phyloP scores from a whole-genome alignment of 1,140 invertebrate genomes.

The Bacillus rossius region DNA sequence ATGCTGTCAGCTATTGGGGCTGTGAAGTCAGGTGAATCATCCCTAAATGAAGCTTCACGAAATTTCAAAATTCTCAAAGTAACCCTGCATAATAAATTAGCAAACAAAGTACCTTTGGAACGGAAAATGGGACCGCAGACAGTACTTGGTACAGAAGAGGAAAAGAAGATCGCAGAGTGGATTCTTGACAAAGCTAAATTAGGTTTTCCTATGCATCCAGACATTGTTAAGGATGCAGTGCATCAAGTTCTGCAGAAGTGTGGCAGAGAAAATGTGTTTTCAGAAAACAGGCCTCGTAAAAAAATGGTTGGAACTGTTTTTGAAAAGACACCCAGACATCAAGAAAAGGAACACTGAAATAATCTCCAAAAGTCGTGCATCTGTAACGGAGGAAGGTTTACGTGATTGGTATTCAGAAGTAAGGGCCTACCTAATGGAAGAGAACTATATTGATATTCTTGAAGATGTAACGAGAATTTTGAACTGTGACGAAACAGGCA shows the following conservation, averaged over 20 bases:
- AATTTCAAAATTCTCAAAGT: constrained; percentile 19
- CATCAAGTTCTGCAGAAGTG: constrained; percentile 21
- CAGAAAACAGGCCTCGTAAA: constrained; percentile 5
- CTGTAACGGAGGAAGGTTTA: constrained; percentile 30
- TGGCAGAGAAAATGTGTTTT: constrained; percentile 2
- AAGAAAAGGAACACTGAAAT: constrained; percentile 30
- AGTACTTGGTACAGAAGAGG: too few relatives aligned
- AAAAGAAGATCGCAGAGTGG: constrained; percentile 23
- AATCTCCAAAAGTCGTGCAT: constrained; percentile 30
- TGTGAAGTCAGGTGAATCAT: too few relatives aligned
- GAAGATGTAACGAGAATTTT: constrained; percentile 30
- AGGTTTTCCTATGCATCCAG: constrained; percentile 30
- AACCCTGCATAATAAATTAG: constrained; percentile 20
- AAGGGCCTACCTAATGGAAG: constrained; percentile 26
- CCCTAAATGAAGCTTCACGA: too few relatives aligned
- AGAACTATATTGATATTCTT: constrained; percentile 26
- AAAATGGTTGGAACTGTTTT: constrained; percentile 21
- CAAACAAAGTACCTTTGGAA: constrained; percentile 7
- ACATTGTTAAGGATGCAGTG: constrained; percentile 25
- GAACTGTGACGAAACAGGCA: constrained; percentile 39
- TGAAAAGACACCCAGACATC: constrained; percentile 34
- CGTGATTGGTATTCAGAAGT: constrained; percentile 35
- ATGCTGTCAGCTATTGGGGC: too few relatives aligned
- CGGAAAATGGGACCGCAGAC: constrained; percentile 19
- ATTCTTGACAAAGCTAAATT: constrained; percentile 25